Base-by-base conservation (phyloP, 1,140 invertebrate species). In the Anoplophora glabripennis region DNA sequence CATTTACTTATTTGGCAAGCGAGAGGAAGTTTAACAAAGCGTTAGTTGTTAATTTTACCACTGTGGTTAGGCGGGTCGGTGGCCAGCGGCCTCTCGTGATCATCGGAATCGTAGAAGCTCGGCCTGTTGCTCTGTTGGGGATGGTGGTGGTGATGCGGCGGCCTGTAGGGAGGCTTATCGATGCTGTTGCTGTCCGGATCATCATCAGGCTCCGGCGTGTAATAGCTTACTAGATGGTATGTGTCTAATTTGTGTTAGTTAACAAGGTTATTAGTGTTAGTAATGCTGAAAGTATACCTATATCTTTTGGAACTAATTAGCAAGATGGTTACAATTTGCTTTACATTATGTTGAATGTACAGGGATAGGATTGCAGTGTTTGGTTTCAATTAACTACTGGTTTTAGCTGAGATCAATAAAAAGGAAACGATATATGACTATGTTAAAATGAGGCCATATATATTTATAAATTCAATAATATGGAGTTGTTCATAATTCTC, bases 151-250 rank as follows among this genome's bases (percentile, higher is more conserved):
- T 51, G 73, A 45, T 66, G 68, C 38, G 76, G 72, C 73, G 79
- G 79, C 49, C 79, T 76, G 58, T 80, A 77, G 37, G 79, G 76
- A 9, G 81, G 80, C 45, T 81, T 78, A 64, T 78, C 81, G 63
- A 75, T 65, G 35, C 59, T 66, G 65, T 73, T 76, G 0, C 67
- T 55, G 36, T 74, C 71, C 44, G 63, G 65, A 59, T 81, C 77
- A 63, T 79, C 67, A 18, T 67, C 63, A 41, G 64, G 59, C 41
- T 73, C 68, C 45, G 72, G 76, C 61, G 83, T 82, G 67, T 82
- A 82, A 72, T 81, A 72, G 44, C 81, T 80, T 71, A 83, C 80
- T 62, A 83, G 75, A 76, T 83, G 79, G 57, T 83, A 81, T 57
- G 81, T 77, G 70, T 84, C 82, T 78, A 77, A 78, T n/a, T 45